Conservation (phyloP, 2,888 invertebrate species). For the Philopedon plagiatum region DNA sequence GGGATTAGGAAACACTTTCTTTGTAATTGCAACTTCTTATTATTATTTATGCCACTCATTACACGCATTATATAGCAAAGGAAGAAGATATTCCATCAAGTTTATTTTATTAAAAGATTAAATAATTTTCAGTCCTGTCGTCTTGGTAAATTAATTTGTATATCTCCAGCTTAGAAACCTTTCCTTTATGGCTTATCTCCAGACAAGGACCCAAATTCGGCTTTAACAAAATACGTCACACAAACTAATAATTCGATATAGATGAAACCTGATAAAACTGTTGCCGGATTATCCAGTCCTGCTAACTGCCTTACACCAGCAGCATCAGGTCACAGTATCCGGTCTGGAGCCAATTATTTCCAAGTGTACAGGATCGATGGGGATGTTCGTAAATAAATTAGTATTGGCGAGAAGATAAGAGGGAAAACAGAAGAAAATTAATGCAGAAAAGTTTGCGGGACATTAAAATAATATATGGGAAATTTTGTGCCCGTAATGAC, state of each 20-base stretch:
- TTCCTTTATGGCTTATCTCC: no score
- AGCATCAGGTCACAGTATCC: constrained; percentile 22
- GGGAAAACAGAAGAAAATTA: constrained; percentile 16
- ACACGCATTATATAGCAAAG: no score
- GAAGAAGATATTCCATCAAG: no score
- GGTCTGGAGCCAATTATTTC: constrained; percentile 27
- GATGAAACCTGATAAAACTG: constrained; percentile 38
- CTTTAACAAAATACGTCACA: constrained; percentile 27
- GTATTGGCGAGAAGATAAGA: not conserved
- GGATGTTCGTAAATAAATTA: constrained; percentile 34
- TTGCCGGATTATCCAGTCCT: constrained; percentile 26
- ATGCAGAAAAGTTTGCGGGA: not conserved
- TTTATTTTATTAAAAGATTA: no score
- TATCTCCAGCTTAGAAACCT: no score
- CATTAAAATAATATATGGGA: not conserved
- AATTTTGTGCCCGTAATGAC: constrained; percentile 1
- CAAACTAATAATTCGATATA: constrained; percentile 44
- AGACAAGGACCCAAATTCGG: constrained; percentile 42
- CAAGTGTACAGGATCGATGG: constrained; percentile 22
- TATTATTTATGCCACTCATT: no score
- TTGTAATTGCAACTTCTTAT: no score
- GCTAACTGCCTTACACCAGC: constrained; percentile 7
- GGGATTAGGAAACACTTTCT: no score
- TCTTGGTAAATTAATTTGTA: no score
- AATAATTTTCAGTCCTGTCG: no score